These are phyloP conservation scores for Smittia sp. DNA, from an alignment of 2,888 invertebrate genomes.

Conservation along the genomic window DNA sequence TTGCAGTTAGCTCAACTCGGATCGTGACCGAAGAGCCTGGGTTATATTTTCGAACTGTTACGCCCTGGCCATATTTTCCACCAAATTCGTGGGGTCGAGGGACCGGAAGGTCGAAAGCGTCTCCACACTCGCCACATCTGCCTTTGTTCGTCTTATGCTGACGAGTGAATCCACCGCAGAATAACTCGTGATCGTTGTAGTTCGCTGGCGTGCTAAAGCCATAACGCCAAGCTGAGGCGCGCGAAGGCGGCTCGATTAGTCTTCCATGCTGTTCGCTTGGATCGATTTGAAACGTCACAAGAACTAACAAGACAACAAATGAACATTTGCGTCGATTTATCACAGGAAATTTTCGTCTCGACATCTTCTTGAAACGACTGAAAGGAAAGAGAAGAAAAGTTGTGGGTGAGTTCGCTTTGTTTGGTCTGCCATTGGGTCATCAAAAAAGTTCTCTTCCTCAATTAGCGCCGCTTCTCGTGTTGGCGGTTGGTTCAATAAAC, in stretches of 20 bases:
- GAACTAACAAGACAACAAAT: not conserved
- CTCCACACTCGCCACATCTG: conserved; percentile 84
- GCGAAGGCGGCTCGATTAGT: conserved; percentile 69
- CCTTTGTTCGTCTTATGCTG: conserved; percentile 80
- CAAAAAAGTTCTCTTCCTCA: not conserved
- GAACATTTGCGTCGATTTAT: conserved; percentile 14
- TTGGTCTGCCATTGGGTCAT: not conserved
- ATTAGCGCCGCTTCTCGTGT: not conserved
- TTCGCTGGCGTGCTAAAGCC: conserved; percentile 85
- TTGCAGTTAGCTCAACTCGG: conserved; percentile 82
- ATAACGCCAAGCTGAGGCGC: conserved; percentile 85
- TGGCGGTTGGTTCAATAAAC: too few relatives aligned
- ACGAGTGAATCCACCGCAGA: conserved; percentile 81
- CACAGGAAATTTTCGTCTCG: conserved; percentile 18
- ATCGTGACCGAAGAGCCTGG: conserved; percentile 66
- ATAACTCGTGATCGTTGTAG: conserved; percentile 85
- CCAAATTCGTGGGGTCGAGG: conserved; percentile 81
- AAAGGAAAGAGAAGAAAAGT: not conserved
- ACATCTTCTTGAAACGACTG: not conserved
- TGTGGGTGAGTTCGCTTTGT: not conserved
- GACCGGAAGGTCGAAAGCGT: conserved; percentile 69
- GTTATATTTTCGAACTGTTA: conserved; percentile 76
- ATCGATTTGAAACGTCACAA: conserved; percentile 5
- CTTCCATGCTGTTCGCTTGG: conserved; percentile 50
- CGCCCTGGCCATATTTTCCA: conserved; percentile 77